phyloP scores from a whole-genome alignment of 2,113 vertebrate species.

The Himantopus leucocephalus region DNA sequence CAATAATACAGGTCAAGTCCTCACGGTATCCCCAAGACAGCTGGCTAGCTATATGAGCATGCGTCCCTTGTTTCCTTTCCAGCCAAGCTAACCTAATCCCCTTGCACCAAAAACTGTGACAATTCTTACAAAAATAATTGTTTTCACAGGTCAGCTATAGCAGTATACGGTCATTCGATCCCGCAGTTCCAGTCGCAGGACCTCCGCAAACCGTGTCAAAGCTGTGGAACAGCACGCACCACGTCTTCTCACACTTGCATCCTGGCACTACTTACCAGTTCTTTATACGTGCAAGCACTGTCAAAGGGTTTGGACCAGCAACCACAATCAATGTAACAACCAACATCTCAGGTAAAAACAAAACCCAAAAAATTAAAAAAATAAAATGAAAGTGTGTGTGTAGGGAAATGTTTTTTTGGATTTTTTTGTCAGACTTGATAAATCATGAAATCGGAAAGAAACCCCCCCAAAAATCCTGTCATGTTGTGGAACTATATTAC shows the following conservation, averaged over 20 bases:
- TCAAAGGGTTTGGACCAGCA: slow-evolving; percentile 93
- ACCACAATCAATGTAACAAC: slow-evolving; percentile 92
- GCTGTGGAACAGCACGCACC: slow-evolving; percentile 90
- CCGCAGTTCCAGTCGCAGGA: slow-evolving; percentile 89
- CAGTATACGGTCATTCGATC: slow-evolving; percentile 91
- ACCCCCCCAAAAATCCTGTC: neutral
- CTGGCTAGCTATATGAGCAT: neutral
- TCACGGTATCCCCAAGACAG: neutral
- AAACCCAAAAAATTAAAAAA: neutral
- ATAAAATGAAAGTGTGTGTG: too few species aligned
- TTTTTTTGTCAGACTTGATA: neutral
- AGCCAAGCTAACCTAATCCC: neutral
- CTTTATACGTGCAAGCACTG: slow-evolving; percentile 90
- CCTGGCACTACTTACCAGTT: slow-evolving; percentile 97
- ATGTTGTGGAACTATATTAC: neutral
- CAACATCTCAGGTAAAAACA: slow-evolving; percentile 91
- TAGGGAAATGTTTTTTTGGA: neutral
- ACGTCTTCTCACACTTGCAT: slow-evolving; percentile 90
- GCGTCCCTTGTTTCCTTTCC: neutral
- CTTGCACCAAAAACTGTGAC: neutral
- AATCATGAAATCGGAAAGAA: neutral
- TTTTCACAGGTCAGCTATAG: slow-evolving; percentile 88
- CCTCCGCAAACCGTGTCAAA: slow-evolving; percentile 88
- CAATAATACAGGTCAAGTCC: neutral
- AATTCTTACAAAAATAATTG: neutral